A percentile compares a stretch with the other conserved stretches of the same genome.
Conservation (phyloP, 2,797 vertebrate genomes). For the Girardinus metallicus region DNA sequence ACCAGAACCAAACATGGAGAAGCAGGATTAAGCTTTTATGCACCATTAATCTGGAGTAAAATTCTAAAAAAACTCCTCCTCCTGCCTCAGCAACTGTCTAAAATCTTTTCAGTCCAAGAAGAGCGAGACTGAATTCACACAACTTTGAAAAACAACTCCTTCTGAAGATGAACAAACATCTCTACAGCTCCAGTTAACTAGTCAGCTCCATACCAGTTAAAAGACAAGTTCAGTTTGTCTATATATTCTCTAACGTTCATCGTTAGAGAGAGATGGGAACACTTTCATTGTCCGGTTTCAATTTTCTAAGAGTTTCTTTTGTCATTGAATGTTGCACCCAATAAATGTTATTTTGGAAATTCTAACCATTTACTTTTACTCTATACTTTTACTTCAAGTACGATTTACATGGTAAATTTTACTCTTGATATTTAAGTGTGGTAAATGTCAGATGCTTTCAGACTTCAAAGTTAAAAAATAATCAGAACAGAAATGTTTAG, state of each 20-base stretch:
- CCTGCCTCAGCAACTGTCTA: not conserved
- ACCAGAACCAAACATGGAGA: too few species aligned
- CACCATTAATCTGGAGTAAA: too few species aligned
- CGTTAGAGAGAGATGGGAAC: not conserved
- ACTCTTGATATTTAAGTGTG: not conserved
- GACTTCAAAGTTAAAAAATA: constrained; percentile 34
- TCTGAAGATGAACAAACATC: not conserved
- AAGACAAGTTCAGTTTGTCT: not conserved
- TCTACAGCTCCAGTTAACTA: not conserved
- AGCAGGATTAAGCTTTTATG: too few species aligned
- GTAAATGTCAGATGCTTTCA: constrained; percentile 18
- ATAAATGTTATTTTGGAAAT: not conserved
- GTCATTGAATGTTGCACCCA: not conserved
- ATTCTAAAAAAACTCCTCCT: not conserved
- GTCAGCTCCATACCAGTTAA: not conserved
- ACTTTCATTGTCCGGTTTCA: not conserved
- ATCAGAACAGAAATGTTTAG: constrained; percentile 34
- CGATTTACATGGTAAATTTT: not conserved
- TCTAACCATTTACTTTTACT: not conserved
- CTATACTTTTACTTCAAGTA: not conserved
- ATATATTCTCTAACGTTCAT: not conserved
- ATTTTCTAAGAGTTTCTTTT: not conserved
- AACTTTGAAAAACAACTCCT: not conserved
- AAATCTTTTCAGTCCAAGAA: not conserved
- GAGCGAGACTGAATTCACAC: not conserved